Conservation (phyloP, 2,888 invertebrate species). For the Thymelicus acteon region DNA sequence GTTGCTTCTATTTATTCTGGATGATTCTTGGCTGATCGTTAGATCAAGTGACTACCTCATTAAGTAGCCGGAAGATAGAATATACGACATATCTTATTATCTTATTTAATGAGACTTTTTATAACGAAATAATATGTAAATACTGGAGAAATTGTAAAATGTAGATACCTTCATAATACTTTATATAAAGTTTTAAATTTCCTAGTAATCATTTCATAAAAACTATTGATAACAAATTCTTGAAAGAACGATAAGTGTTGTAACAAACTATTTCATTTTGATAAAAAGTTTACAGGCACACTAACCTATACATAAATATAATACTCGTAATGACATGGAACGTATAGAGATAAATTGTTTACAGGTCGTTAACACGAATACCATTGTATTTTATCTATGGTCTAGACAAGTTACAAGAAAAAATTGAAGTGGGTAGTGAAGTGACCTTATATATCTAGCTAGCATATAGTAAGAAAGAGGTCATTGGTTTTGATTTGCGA, state of each 20-base stretch:
- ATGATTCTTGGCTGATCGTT: too few relatives aligned
- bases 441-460: neutral
- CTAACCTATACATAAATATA: neutral
- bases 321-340: neutral
- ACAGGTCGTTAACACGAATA: neutral
- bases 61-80: too few relatives aligned
- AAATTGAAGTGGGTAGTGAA: neutral
- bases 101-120: too few relatives aligned
- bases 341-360: neutral
- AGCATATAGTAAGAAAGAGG: neutral
- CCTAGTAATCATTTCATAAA: neutral
- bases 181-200: neutral
- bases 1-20: too few relatives aligned
- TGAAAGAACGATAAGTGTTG: neutral
- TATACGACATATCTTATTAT: too few relatives aligned
- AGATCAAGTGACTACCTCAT: too few relatives aligned
- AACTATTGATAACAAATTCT: neutral
- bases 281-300: conserved; percentile 3
- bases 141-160: too few relatives aligned
- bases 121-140: too few relatives aligned
- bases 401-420: neutral
- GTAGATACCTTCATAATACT: too few relatives aligned
- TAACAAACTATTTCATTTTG: neutral
- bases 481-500: neutral
- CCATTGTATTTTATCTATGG: neutral